These are phyloP conservation scores for Selenia dentaria DNA, from an alignment of 2,888 invertebrate genomes.

Conservation along the genomic window DNA sequence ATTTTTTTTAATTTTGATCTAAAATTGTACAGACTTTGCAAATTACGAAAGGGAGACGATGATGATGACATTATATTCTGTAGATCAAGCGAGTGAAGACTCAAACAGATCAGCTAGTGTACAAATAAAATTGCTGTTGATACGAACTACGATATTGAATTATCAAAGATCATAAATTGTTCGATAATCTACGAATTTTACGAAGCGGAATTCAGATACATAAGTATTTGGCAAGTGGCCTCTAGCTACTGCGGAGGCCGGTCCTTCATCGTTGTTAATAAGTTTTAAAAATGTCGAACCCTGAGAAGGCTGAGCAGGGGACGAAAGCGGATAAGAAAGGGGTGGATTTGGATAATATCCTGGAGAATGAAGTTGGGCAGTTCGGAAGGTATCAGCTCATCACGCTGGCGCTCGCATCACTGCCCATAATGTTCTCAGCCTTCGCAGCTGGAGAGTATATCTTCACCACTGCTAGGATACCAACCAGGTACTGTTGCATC, in stretches of 20 bases:
- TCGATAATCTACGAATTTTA: constrained; percentile 10
- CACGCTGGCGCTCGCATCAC: constrained; percentile 60
- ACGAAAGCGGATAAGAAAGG: constrained; percentile 28
- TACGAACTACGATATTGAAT: too few relatives aligned
- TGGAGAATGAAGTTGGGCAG: constrained; percentile 69
- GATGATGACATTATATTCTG: too few relatives aligned
- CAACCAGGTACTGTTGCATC: constrained; percentile 62
- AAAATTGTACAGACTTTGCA: too few relatives aligned
- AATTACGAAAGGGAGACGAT: too few relatives aligned
- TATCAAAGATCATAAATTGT: constrained; percentile 14
- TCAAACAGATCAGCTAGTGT: too few relatives aligned
- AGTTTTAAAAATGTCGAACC: constrained; percentile 40
- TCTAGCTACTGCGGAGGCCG: constrained; percentile 11
- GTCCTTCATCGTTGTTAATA: background rate
- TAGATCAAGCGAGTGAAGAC: too few relatives aligned
- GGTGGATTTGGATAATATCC: constrained; percentile 66
- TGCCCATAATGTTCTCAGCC: constrained; percentile 73
- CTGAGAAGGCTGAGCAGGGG: constrained; percentile 41
- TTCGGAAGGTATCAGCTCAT: constrained; percentile 71
- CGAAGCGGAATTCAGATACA: too few relatives aligned
- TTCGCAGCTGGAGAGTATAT: constrained; percentile 75
- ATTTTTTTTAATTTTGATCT: too few relatives aligned
- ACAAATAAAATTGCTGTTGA: too few relatives aligned
- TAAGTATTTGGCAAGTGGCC: constrained; percentile 4
- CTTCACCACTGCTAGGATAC: constrained; percentile 73